Conservation (phyloP, 2,113 vertebrate genomes). For the Acinonyx jubatus region DNA sequence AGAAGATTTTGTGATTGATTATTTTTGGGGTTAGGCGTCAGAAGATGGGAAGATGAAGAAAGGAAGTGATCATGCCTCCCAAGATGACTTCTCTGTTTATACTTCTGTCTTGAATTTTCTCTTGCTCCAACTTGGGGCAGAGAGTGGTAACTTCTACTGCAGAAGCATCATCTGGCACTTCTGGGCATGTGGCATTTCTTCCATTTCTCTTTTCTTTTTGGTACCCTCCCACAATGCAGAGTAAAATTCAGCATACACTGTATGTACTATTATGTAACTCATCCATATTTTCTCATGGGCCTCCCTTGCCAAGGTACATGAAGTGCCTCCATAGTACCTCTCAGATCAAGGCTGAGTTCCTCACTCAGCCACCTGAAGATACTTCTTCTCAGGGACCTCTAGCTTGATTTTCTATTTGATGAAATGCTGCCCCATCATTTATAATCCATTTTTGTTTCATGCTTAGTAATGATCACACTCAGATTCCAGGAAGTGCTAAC, state of each 20-base stretch:
- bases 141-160: neutral
- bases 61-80: slow-evolving; percentile 48
- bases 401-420: neutral
- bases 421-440: neutral
- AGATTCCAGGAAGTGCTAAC: neutral
- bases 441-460: neutral
- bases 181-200: neutral
- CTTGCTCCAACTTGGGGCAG: neutral
- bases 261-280: neutral
- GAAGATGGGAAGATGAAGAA: slow-evolving; percentile 40
- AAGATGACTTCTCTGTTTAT: slow-evolving; percentile 22
- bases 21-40: neutral
- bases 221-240: neutral
- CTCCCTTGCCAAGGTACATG: neutral
- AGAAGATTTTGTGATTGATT: neutral
- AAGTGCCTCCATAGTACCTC: neutral
- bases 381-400: neutral
- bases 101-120: slow-evolving; percentile 56
- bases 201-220: neutral
- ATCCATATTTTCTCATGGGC: neutral
- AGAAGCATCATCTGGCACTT: neutral
- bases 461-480: neutral
- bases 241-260: neutral
- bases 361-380: neutral
- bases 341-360: neutral